These are phyloP conservation scores for Craseonycteris thonglongyai DNA, from an alignment of 2,113 vertebrate genomes.

Conservation along the genomic window DNA sequence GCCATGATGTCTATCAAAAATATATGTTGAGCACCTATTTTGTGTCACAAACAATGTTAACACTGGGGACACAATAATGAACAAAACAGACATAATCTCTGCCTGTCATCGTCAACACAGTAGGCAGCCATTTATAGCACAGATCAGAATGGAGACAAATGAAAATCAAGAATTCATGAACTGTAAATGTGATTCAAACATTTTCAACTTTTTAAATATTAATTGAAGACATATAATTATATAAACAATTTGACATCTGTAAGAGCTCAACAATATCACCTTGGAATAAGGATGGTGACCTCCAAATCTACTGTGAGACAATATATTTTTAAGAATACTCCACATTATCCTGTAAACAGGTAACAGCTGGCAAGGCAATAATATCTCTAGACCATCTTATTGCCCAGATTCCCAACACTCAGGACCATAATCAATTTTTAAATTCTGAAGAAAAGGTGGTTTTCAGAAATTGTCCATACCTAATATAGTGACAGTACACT, in stretches of 20 bases:
- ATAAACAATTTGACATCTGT: neutral
- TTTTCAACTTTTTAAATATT: neutral
- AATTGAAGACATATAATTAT: neutral
- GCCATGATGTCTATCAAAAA: neutral
- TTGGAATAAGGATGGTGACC: neutral
- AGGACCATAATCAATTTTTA: slow-evolving; percentile 2
- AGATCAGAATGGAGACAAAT: neutral
- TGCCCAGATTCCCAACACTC: neutral
- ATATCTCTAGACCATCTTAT: neutral
- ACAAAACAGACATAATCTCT: neutral
- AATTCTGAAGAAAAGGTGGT: slow-evolving; percentile 15
- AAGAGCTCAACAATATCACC: neutral
- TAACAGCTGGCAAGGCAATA: neutral
- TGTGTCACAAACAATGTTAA: neutral
- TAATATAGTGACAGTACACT: neutral
- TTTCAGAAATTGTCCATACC: neutral
- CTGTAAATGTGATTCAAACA: neutral
- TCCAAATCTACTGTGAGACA: slow-evolving; percentile 7
- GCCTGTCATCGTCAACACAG: neutral
- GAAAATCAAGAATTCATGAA: neutral
- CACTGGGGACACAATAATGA: neutral
- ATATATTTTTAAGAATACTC: neutral
- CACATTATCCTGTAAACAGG: neutral
- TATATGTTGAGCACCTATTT: neutral
- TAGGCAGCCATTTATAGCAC: neutral